phyloP scores from a whole-genome alignment of 2,888 invertebrate genomes.

The Eurois occulta region DNA sequence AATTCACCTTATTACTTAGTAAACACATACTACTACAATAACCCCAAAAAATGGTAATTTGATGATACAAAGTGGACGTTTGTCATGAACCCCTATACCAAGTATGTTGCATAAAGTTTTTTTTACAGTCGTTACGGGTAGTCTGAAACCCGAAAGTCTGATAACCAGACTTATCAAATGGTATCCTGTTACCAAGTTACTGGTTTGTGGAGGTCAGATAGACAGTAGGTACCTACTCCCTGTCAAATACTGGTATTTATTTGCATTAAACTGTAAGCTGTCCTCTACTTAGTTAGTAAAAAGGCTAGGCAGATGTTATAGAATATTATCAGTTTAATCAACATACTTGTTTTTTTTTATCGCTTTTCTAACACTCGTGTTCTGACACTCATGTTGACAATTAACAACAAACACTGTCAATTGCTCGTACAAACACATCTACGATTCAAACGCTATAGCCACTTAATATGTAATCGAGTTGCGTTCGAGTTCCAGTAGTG shows the following conservation, averaged over 20 bases:
- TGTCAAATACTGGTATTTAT: not conserved
- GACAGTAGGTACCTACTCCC: not conserved
- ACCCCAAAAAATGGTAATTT: not conserved
- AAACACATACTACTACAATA: constrained; percentile 4
- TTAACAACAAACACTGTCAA: constrained; percentile 13
- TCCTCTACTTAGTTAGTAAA: not conserved
- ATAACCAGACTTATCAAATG: not conserved
- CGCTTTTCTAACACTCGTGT: not conserved
- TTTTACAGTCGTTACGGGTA: not conserved
- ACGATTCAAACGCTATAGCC: constrained; percentile 18
- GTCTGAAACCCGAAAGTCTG: not conserved
- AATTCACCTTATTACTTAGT: constrained; percentile 4
- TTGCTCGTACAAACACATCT: constrained; percentile 38
- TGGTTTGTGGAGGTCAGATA: not conserved
- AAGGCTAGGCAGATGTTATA: not conserved
- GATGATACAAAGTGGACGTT: not conserved
- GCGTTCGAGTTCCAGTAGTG: constrained; percentile 67
- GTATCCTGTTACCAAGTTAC: not conserved
- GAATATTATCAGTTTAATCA: constrained; percentile 12
- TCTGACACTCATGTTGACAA: constrained; percentile 7
- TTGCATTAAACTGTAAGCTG: not conserved
- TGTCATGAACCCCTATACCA: not conserved
- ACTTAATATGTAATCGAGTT: constrained; percentile 56
- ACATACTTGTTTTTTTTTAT: not conserved
- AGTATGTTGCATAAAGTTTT: not conserved